A percentile compares a stretch with the other conserved stretches of the same genome.
Conservation (phyloP, 2,888 invertebrate genomes). For the Tiliacea citrago region DNA sequence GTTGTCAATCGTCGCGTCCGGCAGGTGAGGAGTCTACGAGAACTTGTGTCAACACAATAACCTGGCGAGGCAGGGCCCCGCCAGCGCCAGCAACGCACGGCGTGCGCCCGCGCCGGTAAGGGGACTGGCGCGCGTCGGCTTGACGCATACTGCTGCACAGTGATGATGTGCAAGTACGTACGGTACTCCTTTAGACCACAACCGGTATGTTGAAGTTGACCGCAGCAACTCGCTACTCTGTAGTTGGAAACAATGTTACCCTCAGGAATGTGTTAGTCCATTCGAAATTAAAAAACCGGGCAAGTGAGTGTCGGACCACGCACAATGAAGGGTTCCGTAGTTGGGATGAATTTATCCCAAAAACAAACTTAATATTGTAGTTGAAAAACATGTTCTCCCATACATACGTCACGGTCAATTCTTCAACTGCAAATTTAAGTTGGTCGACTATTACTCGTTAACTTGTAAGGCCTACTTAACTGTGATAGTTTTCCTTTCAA, state of each 20-base stretch:
- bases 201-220: neutral
- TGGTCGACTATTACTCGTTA: no score
- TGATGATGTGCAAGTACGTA: constrained; percentile 3
- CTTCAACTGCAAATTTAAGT: no score
- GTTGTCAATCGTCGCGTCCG: constrained; percentile 23
- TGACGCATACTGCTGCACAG: neutral
- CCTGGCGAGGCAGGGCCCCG: neutral
- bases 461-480: no score
- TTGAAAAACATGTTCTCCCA: no score
- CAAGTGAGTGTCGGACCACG: no score
- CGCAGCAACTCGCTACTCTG: neutral
- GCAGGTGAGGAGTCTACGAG: neutral
- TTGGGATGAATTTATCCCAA: no score
- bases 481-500: no score
- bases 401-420: no score
- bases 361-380: no score
- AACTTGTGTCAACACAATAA: constrained; percentile 16
- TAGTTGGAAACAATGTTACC: neutral
- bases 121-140: constrained; percentile 11
- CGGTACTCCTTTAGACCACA: neutral
- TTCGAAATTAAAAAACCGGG: neutral
- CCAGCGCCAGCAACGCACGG: neutral
- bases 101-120: constrained; percentile 3
- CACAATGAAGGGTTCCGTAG: no score
- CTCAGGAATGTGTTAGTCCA: neutral